These are phyloP conservation scores for Hycleus phaleratus DNA, from an alignment of 1,140 invertebrate genomes.

Conservation along the genomic window DNA sequence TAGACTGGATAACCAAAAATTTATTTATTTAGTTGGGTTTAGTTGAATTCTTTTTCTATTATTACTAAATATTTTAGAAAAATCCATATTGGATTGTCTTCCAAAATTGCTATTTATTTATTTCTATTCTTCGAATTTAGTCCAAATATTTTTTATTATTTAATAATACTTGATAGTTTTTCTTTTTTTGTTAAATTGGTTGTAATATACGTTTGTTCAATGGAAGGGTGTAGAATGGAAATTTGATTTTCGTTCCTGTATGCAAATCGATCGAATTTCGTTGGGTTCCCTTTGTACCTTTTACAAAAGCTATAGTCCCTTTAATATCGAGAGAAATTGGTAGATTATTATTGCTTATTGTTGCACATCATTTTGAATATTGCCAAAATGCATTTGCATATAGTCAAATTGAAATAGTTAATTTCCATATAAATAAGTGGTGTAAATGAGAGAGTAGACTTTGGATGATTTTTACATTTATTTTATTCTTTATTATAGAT, in stretches of 20 bases:
- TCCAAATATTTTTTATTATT: constrained; percentile 9
- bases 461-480: constrained; percentile 24
- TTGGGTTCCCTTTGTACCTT: no score
- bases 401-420: no score
- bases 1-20: constrained; percentile 31
- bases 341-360: no score
- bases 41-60: neutral
- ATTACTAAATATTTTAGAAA: neutral
- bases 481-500: neutral
- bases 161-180: constrained; percentile 1
- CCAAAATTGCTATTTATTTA: neutral
- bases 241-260: neutral
- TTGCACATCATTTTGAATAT: neutral
- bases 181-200: no score
- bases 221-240: constrained; percentile 1
- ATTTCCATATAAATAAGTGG: constrained; percentile 7
- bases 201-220: no score
- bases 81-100: constrained; percentile 8
- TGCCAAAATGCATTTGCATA: neutral
- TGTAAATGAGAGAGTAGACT: constrained; percentile 7
- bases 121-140: constrained; percentile 1
- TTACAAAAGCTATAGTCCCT: no score
- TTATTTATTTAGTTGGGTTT: constrained; percentile 24
- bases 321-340: no score
- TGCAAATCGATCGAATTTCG: no score